Conservation (phyloP, 1,140 invertebrate genomes). For the Sycophila sp. region DNA sequence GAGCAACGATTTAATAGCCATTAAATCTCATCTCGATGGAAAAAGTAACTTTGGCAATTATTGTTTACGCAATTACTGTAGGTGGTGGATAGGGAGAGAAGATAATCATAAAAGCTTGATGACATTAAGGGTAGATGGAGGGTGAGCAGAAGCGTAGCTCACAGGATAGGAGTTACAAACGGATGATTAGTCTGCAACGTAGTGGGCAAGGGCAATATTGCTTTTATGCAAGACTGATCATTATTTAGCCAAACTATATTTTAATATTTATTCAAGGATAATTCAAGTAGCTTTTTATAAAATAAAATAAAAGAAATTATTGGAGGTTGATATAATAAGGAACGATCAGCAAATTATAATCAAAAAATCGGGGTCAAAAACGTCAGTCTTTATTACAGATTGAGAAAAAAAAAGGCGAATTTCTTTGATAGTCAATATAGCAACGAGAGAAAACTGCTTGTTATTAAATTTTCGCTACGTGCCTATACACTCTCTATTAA, state of each 20-base stretch:
- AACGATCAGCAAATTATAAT: too few relatives aligned
- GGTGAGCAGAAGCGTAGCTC: background rate
- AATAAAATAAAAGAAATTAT: too few relatives aligned
- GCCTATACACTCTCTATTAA: background rate
- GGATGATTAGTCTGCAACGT: conserved; percentile 1
- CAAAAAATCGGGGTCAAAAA: conserved; percentile 1
- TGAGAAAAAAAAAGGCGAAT: background rate
- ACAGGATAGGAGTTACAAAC: background rate
- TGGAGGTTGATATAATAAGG: too few relatives aligned
- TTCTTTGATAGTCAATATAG: background rate
- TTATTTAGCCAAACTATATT: background rate
- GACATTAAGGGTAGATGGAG: background rate
- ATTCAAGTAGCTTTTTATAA: too few relatives aligned
- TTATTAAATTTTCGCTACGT: background rate
- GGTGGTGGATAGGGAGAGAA: background rate
- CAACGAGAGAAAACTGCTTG: background rate
- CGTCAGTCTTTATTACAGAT: background rate
- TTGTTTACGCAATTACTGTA: too few relatives aligned
- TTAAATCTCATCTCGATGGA: background rate
- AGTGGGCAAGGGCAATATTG: background rate
- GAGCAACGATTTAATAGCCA: background rate
- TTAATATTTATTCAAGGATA: too few relatives aligned
- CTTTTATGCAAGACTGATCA: background rate
- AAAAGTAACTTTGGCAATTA: too few relatives aligned
- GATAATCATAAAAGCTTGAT: conserved; percentile 3